phyloP scores from a whole-genome alignment of 2,797 vertebrate genomes.

The Vireo griseus region DNA sequence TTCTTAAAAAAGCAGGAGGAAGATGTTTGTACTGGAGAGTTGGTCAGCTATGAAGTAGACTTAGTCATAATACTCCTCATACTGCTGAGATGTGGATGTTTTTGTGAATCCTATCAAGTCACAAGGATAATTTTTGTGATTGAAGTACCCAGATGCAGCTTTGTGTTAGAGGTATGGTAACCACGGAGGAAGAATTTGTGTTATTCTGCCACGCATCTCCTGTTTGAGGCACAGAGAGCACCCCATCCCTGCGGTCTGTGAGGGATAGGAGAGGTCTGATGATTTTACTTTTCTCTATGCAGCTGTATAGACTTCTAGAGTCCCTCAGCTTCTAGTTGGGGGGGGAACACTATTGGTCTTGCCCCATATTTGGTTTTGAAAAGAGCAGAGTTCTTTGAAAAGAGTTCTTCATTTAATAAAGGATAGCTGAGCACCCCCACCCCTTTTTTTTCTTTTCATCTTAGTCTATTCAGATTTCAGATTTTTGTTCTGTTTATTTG shows the following conservation, averaged over 20 bases:
- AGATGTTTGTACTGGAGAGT: background rate
- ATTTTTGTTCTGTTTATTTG: accelerated
- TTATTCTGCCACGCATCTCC: background rate
- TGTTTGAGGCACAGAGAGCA: background rate
- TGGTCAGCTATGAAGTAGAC: background rate
- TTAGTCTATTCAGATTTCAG: background rate
- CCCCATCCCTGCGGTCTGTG: background rate
- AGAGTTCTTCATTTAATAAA: background rate
- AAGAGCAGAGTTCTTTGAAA: background rate
- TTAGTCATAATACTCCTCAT: background rate
- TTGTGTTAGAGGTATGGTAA: background rate
- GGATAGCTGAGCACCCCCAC: background rate
- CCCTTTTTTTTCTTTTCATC: background rate
- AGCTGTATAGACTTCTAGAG: background rate
- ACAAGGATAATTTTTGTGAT: background rate
- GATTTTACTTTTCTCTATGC: background rate
- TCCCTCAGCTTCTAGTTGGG: background rate
- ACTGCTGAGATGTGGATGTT: background rate
- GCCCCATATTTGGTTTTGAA: background rate
- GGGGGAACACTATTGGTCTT: background rate
- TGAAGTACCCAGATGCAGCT: background rate
- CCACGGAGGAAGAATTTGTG: background rate
- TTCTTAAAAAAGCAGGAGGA: background rate
- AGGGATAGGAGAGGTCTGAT: background rate
- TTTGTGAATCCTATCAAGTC: background rate